These are phyloP conservation scores for Calliphora vomitoria DNA, from an alignment of 2,888 invertebrate genomes.

Conservation along the genomic window DNA sequence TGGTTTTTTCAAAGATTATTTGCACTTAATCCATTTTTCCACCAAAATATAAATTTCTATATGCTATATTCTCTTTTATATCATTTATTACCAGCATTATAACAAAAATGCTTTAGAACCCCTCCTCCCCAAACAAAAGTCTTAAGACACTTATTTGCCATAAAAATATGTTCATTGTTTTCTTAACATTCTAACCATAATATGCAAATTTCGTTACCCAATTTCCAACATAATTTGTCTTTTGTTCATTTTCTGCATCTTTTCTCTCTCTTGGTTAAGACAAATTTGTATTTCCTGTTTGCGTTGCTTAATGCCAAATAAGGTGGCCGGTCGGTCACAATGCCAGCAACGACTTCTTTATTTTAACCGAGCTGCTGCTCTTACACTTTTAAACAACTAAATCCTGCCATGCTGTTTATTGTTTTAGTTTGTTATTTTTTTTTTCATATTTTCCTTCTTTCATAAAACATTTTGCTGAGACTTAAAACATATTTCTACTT, in stretches of 20 bases:
- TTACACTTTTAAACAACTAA: conserved; percentile 61
- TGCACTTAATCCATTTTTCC: no score
- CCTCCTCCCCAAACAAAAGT: neutral
- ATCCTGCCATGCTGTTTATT: conserved; percentile 64
- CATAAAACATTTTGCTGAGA: conserved; percentile 17
- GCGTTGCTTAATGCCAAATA: conserved; percentile 57
- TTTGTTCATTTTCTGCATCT: neutral
- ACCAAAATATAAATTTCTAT: neutral
- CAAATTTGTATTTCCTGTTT: conserved; percentile 70
- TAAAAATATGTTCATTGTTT: neutral
- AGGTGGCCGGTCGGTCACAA: conserved; percentile 37
- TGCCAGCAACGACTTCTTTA: conserved; percentile 40
- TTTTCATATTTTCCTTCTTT: neutral
- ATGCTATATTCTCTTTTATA: neutral
- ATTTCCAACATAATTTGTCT: conserved; percentile 20
- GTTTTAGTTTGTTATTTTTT: conserved; percentile 18
- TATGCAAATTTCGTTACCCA: conserved; percentile 29
- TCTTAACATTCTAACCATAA: neutral
- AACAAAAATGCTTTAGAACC: neutral
- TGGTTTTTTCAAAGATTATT: neutral
- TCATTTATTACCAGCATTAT: neutral
- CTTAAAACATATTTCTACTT: conserved; percentile 57
- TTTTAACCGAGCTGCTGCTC: neutral
- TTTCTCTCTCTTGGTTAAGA: conserved; percentile 1
- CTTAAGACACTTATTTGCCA: neutral